Percentiles rank a stretch among this genome's conserved stretches.
phyloP scores from a whole-genome alignment of 2,113 vertebrate species.

The Siniperca chuatsi region DNA sequence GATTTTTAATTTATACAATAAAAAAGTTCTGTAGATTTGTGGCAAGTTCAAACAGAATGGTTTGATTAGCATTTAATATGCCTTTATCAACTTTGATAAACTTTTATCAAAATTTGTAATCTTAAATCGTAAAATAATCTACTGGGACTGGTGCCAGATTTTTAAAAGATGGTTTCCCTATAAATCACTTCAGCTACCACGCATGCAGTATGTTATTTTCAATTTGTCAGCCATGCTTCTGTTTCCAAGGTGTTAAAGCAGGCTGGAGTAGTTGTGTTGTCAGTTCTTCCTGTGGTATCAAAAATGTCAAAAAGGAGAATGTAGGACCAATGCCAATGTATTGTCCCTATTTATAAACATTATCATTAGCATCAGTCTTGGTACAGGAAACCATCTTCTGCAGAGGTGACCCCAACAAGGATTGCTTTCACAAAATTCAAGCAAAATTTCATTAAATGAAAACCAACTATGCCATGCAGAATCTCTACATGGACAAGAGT shows the following conservation, averaged over 20 bases:
- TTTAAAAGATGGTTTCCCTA: neutral
- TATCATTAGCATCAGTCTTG: neutral
- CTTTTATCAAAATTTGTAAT: neutral
- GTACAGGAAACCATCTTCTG: neutral
- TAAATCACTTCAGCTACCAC: neutral
- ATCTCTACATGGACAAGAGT: conserved; percentile 18
- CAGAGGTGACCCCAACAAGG: neutral
- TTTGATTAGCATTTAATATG: neutral
- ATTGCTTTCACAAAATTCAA: neutral
- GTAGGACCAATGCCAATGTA: neutral
- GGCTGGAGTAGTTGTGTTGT: neutral
- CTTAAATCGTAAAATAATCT: neutral
- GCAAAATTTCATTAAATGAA: neutral
- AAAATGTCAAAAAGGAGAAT: neutral
- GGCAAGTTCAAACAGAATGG: neutral
- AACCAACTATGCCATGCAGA: neutral
- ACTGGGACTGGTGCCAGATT: neutral
- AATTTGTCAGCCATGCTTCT: neutral
- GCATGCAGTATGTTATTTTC: neutral
- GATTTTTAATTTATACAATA: neutral
- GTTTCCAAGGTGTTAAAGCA: neutral
- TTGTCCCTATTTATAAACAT: neutral
- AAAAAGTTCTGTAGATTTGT: neutral
- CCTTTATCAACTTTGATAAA: neutral
- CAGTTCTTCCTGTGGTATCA: neutral